A percentile compares a stretch with the other conserved stretches of the same genome.
phyloP scores from a whole-genome alignment of 2,797 vertebrate species.

The Falco concolor region DNA sequence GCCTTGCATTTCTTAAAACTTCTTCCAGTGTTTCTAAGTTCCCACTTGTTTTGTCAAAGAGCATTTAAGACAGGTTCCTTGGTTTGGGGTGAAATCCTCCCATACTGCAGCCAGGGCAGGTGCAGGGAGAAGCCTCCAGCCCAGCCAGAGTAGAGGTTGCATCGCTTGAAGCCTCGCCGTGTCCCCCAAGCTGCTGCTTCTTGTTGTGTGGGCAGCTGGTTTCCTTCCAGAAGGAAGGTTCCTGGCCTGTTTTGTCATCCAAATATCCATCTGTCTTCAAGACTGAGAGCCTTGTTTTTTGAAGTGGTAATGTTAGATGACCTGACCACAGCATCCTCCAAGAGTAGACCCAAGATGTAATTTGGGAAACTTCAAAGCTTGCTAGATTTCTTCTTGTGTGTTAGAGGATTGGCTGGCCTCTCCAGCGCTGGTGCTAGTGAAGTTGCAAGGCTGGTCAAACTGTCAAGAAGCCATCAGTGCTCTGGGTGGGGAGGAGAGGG shows the following conservation, averaged over 20 bases:
- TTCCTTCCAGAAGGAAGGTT: constrained; percentile 35
- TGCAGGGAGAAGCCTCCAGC: constrained; percentile 8
- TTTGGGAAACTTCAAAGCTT: constrained; percentile 50
- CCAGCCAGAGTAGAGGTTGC: not conserved
- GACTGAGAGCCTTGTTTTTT: constrained; percentile 28
- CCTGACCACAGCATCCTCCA: constrained; percentile 37
- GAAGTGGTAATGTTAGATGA: constrained; percentile 26
- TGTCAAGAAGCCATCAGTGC: not conserved
- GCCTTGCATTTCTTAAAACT: not conserved
- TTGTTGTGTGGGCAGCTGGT: constrained; percentile 37
- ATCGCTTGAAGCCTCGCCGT: not conserved
- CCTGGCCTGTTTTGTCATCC: not conserved
- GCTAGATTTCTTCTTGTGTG: constrained; percentile 4
- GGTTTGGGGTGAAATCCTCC: not conserved
- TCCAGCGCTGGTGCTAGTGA: not conserved
- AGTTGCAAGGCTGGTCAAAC: not conserved
- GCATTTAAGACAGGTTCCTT: not conserved
- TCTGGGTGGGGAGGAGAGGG: not conserved
- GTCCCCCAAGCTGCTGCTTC: not conserved
- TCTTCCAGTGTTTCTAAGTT: not conserved
- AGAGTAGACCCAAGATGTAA: constrained; percentile 23
- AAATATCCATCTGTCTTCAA: constrained; percentile 57
- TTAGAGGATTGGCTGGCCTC: not conserved
- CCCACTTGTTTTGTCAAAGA: not conserved
- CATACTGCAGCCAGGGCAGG: not conserved